Evolutionary conservation across 2,888 invertebrate species (phyloP).

Genomic region (Apamea monoglypha): DNA sequence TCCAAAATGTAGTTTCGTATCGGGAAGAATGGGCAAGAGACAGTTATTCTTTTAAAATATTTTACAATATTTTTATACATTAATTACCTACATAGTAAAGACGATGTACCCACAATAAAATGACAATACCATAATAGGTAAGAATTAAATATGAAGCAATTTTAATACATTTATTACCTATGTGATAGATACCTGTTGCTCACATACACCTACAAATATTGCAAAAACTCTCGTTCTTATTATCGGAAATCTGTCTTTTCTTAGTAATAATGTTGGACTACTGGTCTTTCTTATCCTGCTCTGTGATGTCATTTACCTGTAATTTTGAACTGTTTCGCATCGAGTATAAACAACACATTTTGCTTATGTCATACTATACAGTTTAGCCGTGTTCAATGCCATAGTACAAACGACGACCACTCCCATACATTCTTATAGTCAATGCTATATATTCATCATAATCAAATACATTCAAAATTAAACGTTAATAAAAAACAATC

Average conservation of each 20-base stretch:
- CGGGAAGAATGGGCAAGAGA: not conserved
- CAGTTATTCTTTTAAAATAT: not conserved
- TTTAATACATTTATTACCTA: not conserved
- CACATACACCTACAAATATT: not conserved
- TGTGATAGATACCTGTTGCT: not conserved
- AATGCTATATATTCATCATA: conserved; percentile 33
- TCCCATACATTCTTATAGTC: conserved; percentile 44
- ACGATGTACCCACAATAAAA: not conserved
- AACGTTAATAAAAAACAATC: conserved; percentile 40
- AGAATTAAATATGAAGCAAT: not conserved
- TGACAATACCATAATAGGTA: not conserved
- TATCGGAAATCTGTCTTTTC: not conserved
- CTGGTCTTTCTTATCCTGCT: too few relatives aligned
- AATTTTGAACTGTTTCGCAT: conserved; percentile 11
- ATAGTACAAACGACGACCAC: conserved; percentile 30
- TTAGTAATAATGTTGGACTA: not conserved
- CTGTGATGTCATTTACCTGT: not conserved
- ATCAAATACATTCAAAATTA: conserved; percentile 26
- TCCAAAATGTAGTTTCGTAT: not conserved
- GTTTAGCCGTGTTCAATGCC: conserved; percentile 42
- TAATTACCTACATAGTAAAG: not conserved
- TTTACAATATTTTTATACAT: not conserved
- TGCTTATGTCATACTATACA: conserved; percentile 39
- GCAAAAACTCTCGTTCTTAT: not conserved
- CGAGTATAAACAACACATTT: conserved; percentile 20